These are phyloP conservation scores for Pseudococcus jackbeardsleyi DNA, from an alignment of 2,888 invertebrate species.

Conservation along the genomic window DNA sequence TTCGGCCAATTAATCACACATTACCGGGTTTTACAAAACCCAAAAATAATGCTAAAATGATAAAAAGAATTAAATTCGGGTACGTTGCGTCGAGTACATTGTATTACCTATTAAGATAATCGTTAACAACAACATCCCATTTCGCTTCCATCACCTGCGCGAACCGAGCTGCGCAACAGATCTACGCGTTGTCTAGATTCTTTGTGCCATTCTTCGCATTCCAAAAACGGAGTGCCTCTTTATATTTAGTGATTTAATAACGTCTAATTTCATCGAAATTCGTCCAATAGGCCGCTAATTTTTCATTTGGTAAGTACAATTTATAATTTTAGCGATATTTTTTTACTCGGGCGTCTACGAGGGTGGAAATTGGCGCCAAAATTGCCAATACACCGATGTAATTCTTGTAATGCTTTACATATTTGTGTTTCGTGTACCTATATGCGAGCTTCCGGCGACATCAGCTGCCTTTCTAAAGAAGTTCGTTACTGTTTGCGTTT, in stretches of 20 bases:
- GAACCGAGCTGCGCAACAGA: slow-evolving; percentile 59
- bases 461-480: slow-evolving; percentile 64
- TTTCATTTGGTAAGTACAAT: slow-evolving; percentile 63
- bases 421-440: slow-evolving; percentile 63
- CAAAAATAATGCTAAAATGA: slow-evolving; percentile 21
- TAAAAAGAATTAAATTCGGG: slow-evolving; percentile 12
- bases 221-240: slow-evolving; percentile 75
- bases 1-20: background rate
- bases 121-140: slow-evolving; percentile 65
- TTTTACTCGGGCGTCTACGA: slow-evolving; percentile 28
- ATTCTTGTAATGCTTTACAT: slow-evolving; percentile 65
- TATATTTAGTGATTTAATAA: slow-evolving; percentile 65
- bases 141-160: slow-evolving; percentile 64
- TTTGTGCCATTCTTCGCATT: slow-evolving; percentile 98
- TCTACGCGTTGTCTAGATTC: slow-evolving; percentile 89
- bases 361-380: slow-evolving; percentile 62
- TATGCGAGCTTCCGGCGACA: slow-evolving; percentile 65
- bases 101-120: slow-evolving; percentile 63
- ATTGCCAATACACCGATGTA: slow-evolving; percentile 49
- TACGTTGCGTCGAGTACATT: slow-evolving; percentile 52
- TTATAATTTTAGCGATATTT: slow-evolving; percentile 50
- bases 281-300: slow-evolving; percentile 63
- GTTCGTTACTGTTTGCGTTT: slow-evolving; percentile 65
- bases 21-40: background rate
- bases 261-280: slow-evolving; percentile 64